A percentile compares a stretch with the other conserved stretches of the same genome.
Conservation (phyloP, 2,888 invertebrate species). For the Enchytraeus crypticus region DNA sequence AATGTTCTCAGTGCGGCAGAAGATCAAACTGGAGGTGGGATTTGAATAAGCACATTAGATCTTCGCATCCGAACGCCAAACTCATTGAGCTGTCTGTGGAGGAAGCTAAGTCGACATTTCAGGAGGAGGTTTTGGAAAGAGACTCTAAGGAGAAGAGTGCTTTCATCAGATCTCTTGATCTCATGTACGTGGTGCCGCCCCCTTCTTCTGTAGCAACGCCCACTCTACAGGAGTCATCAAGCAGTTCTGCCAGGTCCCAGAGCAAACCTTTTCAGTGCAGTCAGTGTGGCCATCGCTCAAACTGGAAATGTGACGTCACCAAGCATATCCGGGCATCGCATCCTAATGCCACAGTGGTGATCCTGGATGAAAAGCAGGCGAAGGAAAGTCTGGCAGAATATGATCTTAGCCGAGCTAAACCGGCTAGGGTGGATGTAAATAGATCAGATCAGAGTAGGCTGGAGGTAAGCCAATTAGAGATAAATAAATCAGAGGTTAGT, state of each 20-base stretch:
- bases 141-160: not conserved
- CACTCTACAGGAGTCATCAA: not conserved
- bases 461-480: not conserved
- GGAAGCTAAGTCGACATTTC: constrained; percentile 38
- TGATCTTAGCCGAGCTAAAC: not conserved
- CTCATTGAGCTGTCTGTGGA: constrained; percentile 39
- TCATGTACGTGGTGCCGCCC: too few species aligned
- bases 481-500: too few species aligned
- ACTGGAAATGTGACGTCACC: constrained; percentile 46
- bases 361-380: constrained; percentile 37
- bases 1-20: constrained; percentile 85
- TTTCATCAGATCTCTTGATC: not conserved
- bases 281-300: constrained; percentile 41
- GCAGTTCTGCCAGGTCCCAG: not conserved
- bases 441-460: too few species aligned
- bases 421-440: not conserved
- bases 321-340: constrained; percentile 43
- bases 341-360: constrained; percentile 31
- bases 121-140: constrained; percentile 21
- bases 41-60: constrained; percentile 80
- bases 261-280: constrained; percentile 37
- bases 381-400: constrained; percentile 29
- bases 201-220: too few species aligned
- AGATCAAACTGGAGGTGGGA: constrained; percentile 97
- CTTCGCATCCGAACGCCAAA: constrained; percentile 29